Conservation (phyloP, 2,888 invertebrate genomes). For the Colostygia pectinataria region DNA sequence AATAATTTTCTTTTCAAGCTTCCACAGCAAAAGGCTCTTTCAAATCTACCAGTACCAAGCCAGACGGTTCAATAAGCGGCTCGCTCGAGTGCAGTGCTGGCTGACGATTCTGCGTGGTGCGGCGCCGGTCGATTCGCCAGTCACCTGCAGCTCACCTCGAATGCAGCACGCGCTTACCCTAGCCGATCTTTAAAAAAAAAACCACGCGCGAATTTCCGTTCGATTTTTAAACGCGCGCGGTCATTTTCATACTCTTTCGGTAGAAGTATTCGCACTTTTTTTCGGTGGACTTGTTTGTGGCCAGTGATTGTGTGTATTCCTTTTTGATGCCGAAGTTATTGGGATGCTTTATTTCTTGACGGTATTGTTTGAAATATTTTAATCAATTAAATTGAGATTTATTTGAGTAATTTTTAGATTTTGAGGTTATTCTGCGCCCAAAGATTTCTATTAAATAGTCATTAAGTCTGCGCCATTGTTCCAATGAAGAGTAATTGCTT, state of each 20-base stretch:
- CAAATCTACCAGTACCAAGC: constrained; percentile 9
- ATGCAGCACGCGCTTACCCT: constrained; percentile 52
- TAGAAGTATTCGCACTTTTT: constrained; percentile 4
- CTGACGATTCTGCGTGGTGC: constrained; percentile 37
- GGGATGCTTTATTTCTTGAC: constrained; percentile 38
- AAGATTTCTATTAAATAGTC: too few species aligned
- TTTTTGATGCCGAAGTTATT: constrained; percentile 47
- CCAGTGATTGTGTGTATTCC: constrained; percentile 45
- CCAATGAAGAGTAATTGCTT: too few species aligned
- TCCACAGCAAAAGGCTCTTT: constrained; percentile 1
- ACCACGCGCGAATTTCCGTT: constrained; percentile 34
- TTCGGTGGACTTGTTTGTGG: constrained; percentile 35
- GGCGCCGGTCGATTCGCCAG: constrained; percentile 47
- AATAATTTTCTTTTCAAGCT: constrained; percentile 10
- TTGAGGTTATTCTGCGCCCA: too few species aligned
- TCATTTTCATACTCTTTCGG: constrained; percentile 11
- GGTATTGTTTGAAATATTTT: constrained; percentile 33
- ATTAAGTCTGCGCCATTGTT: too few species aligned
- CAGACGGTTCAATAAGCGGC: constrained; percentile 50
- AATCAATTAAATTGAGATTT: too few species aligned
- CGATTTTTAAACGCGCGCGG: constrained; percentile 12
- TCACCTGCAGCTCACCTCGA: constrained; percentile 67
- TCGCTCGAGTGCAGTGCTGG: constrained; percentile 40
- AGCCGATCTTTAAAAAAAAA: constrained; percentile 17
- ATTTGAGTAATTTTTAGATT: too few species aligned